Evolutionary conservation across 2,888 invertebrate species (phyloP), one percentile per base, ranked within the genome.

Genomic region (Caenorhabditis auriculariae): DNA sequence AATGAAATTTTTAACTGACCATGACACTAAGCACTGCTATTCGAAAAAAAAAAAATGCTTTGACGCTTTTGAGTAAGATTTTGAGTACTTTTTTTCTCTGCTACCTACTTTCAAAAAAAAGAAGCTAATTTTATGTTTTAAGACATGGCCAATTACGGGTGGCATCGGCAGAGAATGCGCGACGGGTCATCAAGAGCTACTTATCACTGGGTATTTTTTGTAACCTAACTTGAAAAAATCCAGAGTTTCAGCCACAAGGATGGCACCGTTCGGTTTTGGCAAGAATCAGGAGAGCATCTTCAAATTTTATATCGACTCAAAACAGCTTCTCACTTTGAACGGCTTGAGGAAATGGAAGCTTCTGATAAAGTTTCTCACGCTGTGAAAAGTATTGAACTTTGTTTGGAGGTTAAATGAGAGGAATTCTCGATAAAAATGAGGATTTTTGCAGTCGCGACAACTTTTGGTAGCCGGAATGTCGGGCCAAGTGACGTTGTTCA

Each of bases 251-350:
- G 75, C 7, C 80, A 79, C 59, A 78, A 94, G 69, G 98, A 99
- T 85, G 98, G 98, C 50, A 93, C 93, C 82, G 87, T 99, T 55
- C 95, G 95, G 84, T 98, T 98, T 85, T 98, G 96, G 96, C 96
- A 98, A 84, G 93, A 93, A 44, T 93, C 93, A 81, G 93, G 92
- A 51, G 81, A 81, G 54, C 69, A 77, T 65, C 87, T 98, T 77
- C 94, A 95, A 87, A 69, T 73, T 29, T 45, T 73, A 21, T 73
- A 73, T 49, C 65, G 69, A 48, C 48, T 73, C 29, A 73, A 73
- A 87, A 94, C 94, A 82, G 90, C 91, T 74, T 94, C 95, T 86
- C 87, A 90, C 54, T 90, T 70, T 32, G 73, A 74, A 42, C 48
- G 73, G 32, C 55, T 71, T 2, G 73, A 71, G 49, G 68, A 67